Conservation (phyloP, 2,888 invertebrate genomes). For the Lymantria monacha region DNA sequence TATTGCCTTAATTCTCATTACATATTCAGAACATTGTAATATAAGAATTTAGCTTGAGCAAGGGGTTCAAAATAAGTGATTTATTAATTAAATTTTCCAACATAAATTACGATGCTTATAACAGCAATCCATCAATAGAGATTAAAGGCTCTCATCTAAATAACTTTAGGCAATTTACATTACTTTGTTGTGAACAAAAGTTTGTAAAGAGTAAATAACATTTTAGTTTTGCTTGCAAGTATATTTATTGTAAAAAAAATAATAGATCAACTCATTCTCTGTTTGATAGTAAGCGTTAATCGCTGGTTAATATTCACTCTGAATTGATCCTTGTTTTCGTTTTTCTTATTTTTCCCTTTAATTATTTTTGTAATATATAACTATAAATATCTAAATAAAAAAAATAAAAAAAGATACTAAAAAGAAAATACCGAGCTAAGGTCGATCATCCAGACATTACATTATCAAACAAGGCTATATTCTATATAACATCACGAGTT, state of each 20-base stretch:
- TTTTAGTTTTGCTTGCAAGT: background rate
- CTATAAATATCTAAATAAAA: no score
- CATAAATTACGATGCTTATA: background rate
- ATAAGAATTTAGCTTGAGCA: background rate
- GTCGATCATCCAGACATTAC: no score
- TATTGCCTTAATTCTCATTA: conserved; percentile 2
- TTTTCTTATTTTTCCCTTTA: no score
- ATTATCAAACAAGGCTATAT: no score
- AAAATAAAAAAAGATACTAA: no score
- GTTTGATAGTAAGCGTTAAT: no score
- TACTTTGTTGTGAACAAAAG: background rate
- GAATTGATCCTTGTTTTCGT: no score
- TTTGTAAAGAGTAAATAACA: background rate
- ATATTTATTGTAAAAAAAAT: background rate
- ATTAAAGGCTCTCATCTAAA: conserved; percentile 7
- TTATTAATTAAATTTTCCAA: conserved; percentile 8
- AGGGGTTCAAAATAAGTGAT: conserved; percentile 3
- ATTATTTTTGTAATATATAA: no score
- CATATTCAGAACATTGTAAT: background rate
- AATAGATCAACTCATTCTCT: no score
- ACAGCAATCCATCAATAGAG: conserved; percentile 8
- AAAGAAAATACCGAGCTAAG: no score
- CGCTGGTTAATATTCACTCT: no score
- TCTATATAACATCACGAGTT: no score
- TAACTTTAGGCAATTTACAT: background rate